Evolutionary conservation across 2,888 invertebrate species (phyloP).

Genomic region (Spilarctia lutea): DNA sequence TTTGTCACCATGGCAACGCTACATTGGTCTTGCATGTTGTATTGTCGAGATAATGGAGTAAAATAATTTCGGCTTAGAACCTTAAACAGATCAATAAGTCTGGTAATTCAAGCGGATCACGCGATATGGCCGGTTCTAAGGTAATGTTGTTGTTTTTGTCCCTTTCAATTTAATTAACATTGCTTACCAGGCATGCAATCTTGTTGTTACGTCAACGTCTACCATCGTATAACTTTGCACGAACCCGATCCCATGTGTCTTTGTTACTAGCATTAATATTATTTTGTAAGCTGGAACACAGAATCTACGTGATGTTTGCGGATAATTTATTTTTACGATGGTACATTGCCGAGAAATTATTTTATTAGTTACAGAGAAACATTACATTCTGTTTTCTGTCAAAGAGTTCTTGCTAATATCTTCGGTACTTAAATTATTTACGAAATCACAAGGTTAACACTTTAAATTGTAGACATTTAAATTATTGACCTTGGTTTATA

Average conservation of each 20-base stretch:
- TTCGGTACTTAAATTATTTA: background rate
- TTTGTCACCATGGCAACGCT: slow-evolving; percentile 69
- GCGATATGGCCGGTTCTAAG: slow-evolving; percentile 81
- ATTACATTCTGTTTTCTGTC: background rate
- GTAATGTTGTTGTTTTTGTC: slow-evolving; percentile 59
- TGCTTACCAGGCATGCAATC: slow-evolving; percentile 72
- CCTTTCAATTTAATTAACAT: slow-evolving; percentile 64
- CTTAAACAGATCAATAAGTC: slow-evolving; percentile 76
- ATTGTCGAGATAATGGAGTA: slow-evolving; percentile 66
- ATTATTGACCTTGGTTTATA: background rate
- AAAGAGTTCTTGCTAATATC: background rate
- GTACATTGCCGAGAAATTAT: slow-evolving; percentile 4
- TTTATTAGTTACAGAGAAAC: background rate
- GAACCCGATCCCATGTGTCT: slow-evolving; percentile 22
- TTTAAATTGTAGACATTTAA: background rate
- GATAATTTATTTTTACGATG: background rate
- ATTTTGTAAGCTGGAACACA: slow-evolving; percentile 29
- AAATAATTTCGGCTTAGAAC: slow-evolving; percentile 19
- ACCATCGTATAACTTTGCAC: slow-evolving; percentile 36
- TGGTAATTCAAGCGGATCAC: slow-evolving; percentile 78
- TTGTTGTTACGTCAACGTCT: slow-evolving; percentile 52
- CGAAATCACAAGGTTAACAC: background rate
- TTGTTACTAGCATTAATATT: slow-evolving; percentile 52
- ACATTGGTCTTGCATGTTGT: slow-evolving; percentile 66
- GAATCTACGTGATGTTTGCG: background rate